Percentiles rank a stretch among this genome's conserved stretches.
Evolutionary conservation across 2,113 vertebrate species (phyloP).

Genomic region (Hippoglossus stenolepis): DNA sequence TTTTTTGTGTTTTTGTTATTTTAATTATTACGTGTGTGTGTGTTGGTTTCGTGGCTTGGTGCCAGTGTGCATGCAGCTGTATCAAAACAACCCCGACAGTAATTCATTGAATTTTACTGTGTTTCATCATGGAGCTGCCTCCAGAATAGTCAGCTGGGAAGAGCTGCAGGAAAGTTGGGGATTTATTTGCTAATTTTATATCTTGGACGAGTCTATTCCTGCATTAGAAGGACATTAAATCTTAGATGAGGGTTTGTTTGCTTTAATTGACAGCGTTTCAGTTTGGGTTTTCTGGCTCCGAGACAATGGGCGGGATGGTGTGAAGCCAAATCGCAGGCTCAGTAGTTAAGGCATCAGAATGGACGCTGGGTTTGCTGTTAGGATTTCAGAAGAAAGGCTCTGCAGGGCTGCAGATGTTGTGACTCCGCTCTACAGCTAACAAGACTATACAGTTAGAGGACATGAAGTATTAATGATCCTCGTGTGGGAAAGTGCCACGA

Average conservation of each 20-base stretch:
- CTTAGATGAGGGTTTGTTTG: not conserved
- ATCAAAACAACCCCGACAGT: not conserved
- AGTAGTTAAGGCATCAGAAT: not conserved
- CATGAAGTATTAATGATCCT: conserved; percentile 34
- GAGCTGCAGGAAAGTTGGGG: not conserved
- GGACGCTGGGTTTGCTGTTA: too few species aligned
- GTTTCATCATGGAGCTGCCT: not conserved
- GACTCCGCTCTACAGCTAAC: too few species aligned
- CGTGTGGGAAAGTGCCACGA: conserved; percentile 8
- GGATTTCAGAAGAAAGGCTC: not conserved
- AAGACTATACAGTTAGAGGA: not conserved
- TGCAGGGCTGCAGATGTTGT: not conserved
- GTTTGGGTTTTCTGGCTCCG: not conserved
- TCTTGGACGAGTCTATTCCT: not conserved
- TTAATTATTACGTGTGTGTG: conserved; percentile 8
- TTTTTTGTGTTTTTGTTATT: conserved; percentile 1
- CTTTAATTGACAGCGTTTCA: conserved; percentile 1
- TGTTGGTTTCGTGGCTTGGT: not conserved
- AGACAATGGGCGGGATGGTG: not conserved
- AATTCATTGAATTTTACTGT: not conserved
- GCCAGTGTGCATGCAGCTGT: not conserved
- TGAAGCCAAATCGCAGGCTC: not conserved
- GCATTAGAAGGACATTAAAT: not conserved
- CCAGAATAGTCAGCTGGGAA: not conserved
- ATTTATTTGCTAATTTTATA: not conserved